Conservation (phyloP, 2,113 vertebrate genomes). For the Eupsittula cactorum region DNA sequence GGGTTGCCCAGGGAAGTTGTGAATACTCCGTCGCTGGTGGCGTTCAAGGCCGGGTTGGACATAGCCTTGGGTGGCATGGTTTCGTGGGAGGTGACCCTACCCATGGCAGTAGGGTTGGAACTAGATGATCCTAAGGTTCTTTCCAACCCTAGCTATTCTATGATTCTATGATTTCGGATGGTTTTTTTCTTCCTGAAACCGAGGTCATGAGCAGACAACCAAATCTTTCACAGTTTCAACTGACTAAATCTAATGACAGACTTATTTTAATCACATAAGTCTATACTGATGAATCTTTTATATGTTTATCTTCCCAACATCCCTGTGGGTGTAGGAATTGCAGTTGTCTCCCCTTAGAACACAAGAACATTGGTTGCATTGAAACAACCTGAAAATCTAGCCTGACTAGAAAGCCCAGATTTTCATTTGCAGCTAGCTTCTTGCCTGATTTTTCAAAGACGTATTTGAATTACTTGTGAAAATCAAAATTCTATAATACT, state of each 20-base stretch:
- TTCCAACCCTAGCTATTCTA: no score
- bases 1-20: no score
- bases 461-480: neutral
- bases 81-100: no score
- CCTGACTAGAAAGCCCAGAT: neutral
- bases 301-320: conserved; percentile 1
- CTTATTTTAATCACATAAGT: conserved; percentile 33
- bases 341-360: neutral
- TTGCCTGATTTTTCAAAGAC: neutral
- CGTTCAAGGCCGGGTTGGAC: no score
- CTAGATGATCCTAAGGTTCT: no score
- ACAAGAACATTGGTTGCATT: neutral
- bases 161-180: neutral
- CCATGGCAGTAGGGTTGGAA: no score
- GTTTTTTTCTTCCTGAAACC: neutral
- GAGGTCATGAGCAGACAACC: neutral
- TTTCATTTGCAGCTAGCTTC: neutral
- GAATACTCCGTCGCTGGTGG: no score
- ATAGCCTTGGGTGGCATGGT: no score
- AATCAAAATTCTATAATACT: neutral
- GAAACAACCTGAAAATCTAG: neutral
- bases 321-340: neutral
- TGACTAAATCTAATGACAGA: neutral
- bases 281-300: conserved; percentile 11
- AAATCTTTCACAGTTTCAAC: neutral